phyloP scores from a whole-genome alignment of 2,113 vertebrate genomes.

The Neolamprologus tretocephalus region DNA sequence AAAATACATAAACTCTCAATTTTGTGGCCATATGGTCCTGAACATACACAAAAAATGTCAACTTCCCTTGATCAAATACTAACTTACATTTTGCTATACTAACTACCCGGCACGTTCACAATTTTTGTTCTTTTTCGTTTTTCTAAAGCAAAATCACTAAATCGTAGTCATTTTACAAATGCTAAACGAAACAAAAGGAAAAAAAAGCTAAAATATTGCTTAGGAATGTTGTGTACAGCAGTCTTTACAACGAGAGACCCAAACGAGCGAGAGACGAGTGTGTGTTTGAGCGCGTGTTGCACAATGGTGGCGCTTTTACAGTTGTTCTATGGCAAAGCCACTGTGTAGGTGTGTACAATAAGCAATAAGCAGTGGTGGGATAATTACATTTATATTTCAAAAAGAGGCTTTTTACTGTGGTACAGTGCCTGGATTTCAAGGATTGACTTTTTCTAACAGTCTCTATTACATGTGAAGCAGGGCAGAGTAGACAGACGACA shows the following conservation, averaged over 20 bases:
- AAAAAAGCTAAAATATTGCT: constrained; percentile 71
- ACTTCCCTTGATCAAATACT: constrained; percentile 47
- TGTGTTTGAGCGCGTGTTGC: not conserved
- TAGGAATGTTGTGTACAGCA: constrained; percentile 74
- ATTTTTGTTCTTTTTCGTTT: not conserved
- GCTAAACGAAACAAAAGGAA: constrained; percentile 11
- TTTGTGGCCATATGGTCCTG: constrained; percentile 49
- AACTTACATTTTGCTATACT: constrained; percentile 44
- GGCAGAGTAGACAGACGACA: constrained; percentile 21
- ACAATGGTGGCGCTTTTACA: constrained; percentile 10
- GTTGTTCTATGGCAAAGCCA: constrained; percentile 15
- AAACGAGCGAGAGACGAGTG: not conserved
- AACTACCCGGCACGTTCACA: constrained; percentile 63
- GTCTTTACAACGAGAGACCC: constrained; percentile 44
- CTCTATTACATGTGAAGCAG: constrained; percentile 52
- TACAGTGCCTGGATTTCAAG: constrained; percentile 35
- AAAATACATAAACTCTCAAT: constrained; percentile 50
- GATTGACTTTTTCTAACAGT: constrained; percentile 60
- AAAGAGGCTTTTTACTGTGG: constrained; percentile 13
- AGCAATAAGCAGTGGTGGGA: constrained; percentile 34
- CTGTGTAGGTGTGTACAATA: constrained; percentile 51
- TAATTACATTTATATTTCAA: constrained; percentile 21
- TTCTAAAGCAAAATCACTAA: constrained; percentile 38
- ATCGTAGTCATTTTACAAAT: constrained; percentile 57
- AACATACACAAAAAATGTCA: constrained; percentile 26